Evolutionary conservation across 1,140 invertebrate genomes (phyloP).

Genomic region (Halictus rubicundus): DNA sequence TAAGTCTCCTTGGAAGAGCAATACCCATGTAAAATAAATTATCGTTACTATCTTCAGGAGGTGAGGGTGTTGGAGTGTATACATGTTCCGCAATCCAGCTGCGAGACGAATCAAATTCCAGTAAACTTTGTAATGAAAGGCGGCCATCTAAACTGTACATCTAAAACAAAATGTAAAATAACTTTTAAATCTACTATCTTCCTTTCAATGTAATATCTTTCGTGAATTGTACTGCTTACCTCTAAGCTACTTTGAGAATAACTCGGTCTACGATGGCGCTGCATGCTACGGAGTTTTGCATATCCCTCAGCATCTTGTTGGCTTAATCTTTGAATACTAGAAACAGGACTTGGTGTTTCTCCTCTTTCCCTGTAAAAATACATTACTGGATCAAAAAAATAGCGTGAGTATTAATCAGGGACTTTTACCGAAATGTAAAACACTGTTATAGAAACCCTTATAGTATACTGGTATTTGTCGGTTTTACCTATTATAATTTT

Average conservation of each 20-base stretch:
- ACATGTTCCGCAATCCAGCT: conserved; percentile 74
- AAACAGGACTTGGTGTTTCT: conserved; percentile 90
- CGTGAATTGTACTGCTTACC: conserved; percentile 49
- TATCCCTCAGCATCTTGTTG: conserved; percentile 90
- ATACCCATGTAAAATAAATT: conserved; percentile 88
- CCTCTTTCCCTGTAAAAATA: conserved; percentile 82
- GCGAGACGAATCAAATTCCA: conserved; percentile 75
- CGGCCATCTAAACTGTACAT: conserved; percentile 78
- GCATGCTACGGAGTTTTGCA: conserved; percentile 88
- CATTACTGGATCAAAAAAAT: not conserved
- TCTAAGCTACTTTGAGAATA: conserved; percentile 78
- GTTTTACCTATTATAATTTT: too few species aligned
- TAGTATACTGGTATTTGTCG: too few species aligned
- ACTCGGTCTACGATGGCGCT: conserved; percentile 84
- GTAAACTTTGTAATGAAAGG: conserved; percentile 76
- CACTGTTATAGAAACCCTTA: too few species aligned
- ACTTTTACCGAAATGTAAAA: too few species aligned
- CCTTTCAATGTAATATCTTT: not conserved
- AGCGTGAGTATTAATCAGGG: too few species aligned
- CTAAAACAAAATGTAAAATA: conserved; percentile 53
- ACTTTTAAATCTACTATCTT: not conserved
- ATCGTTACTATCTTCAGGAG: conserved; percentile 64
- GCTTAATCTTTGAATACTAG: conserved; percentile 88
- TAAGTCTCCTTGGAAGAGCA: conserved; percentile 86
- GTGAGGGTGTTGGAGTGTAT: conserved; percentile 68